Evolutionary conservation across 1,140 invertebrate species (phyloP).

Genomic region (Lerema accius): DNA sequence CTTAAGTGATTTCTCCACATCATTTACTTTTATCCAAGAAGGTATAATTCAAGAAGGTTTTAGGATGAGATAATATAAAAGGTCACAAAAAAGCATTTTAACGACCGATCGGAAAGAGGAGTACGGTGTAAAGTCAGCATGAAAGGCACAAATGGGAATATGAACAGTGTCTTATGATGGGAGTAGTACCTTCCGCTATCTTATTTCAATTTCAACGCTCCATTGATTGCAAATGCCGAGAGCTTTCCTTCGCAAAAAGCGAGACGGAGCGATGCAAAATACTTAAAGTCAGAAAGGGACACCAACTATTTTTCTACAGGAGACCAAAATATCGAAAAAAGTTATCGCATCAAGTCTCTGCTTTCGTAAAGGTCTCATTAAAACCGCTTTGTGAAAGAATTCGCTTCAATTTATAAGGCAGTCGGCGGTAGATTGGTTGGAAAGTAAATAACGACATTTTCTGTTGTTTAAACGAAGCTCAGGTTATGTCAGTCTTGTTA

Average conservation of each 20-base stretch:
- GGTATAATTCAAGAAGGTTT: not conserved
- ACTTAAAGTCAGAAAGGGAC: slow-evolving; percentile 43
- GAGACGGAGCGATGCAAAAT: slow-evolving; percentile 43
- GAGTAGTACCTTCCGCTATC: slow-evolving; percentile 65
- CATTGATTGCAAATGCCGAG: slow-evolving; percentile 77
- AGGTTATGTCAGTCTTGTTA: slow-evolving; percentile 31
- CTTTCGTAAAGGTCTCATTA: slow-evolving; percentile 76
- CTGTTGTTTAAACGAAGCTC: slow-evolving; percentile 61
- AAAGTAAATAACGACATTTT: slow-evolving; percentile 71
- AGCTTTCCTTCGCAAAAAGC: slow-evolving; percentile 60
- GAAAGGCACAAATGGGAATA: slow-evolving; percentile 43
- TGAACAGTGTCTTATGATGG: slow-evolving; percentile 62
- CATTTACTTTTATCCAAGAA: too few species aligned
- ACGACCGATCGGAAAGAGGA: not conserved
- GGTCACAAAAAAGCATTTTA: not conserved
- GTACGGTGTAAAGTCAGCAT: slow-evolving; percentile 28
- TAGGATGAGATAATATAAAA: not conserved
- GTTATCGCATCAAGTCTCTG: slow-evolving; percentile 74
- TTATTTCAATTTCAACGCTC: slow-evolving; percentile 79
- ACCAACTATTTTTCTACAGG: slow-evolving; percentile 59
- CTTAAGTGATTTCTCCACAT: too few species aligned
- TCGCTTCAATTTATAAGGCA: slow-evolving; percentile 75
- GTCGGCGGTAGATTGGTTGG: slow-evolving; percentile 64
- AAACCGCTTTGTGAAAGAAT: slow-evolving; percentile 77
- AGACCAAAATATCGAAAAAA: slow-evolving; percentile 79